Evolutionary conservation across 2,113 vertebrate species (phyloP).

Genomic region (Thamnaconus septentrionalis): DNA sequence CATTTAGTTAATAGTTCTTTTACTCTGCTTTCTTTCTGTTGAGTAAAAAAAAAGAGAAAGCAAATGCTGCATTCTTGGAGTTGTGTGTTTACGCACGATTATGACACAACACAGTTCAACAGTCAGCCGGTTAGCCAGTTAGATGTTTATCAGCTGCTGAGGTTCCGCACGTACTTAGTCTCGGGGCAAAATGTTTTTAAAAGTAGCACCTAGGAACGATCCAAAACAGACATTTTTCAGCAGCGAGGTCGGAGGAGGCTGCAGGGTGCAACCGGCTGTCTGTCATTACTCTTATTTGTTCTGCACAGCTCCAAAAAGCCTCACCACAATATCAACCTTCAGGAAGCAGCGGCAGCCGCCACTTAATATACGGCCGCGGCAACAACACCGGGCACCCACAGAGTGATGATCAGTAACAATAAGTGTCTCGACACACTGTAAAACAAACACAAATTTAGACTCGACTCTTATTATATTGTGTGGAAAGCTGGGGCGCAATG

Average conservation of each 20-base stretch:
- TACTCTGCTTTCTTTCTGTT: too few relatives aligned
- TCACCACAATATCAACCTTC: neutral
- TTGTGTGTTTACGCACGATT: conserved; percentile 4
- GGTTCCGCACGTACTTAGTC: conserved; percentile 10
- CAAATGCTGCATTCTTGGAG: neutral
- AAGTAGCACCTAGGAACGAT: conserved; percentile 7
- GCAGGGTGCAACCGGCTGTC: neutral
- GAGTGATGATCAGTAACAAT: neutral
- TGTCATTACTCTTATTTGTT: neutral
- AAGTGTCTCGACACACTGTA: conserved; percentile 7
- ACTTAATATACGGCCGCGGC: neutral
- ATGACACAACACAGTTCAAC: conserved; percentile 28
- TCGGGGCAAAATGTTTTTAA: conserved; percentile 17
- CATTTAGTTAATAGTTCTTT: too few relatives aligned
- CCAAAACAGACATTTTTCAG: neutral
- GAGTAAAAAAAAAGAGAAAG: too few relatives aligned
- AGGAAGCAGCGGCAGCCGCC: neutral
- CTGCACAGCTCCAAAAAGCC: neutral
- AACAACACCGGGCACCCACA: too few relatives aligned
- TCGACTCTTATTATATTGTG: neutral
- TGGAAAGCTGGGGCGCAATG: neutral
- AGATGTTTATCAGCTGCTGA: conserved; percentile 38
- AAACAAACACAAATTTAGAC: neutral
- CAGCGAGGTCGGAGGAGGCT: neutral
- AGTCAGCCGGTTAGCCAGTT: conserved; percentile 37